Conservation (phyloP, 2,797 vertebrate genomes). For the Danio albolineatus region DNA sequence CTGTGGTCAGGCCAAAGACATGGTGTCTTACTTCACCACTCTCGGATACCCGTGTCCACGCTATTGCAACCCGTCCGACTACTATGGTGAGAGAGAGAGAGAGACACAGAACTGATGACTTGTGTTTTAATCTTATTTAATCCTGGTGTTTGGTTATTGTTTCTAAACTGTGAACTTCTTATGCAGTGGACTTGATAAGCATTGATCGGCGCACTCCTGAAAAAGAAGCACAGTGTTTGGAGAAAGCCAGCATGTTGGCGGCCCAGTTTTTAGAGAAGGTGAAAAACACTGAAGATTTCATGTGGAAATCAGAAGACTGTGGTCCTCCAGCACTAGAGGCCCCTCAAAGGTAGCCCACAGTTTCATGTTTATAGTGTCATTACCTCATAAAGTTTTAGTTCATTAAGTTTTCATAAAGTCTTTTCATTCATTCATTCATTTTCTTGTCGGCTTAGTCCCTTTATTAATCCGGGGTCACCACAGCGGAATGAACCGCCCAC, state of each 20-base stretch:
- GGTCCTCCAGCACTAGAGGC: constrained; percentile 30
- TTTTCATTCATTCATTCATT: no score
- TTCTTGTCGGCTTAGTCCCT: no score
- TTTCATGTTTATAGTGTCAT: no score
- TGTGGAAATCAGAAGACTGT: constrained; percentile 83
- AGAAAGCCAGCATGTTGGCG: constrained; percentile 80
- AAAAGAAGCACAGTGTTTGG: constrained; percentile 81
- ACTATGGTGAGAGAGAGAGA: constrained; percentile 82
- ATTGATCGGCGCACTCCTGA: constrained; percentile 87
- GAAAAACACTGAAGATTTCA: constrained; percentile 81
- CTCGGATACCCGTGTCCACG: constrained; percentile 90
- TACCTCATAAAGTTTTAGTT: no score
- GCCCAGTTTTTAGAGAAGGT: constrained; percentile 86
- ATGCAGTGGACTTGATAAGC: constrained; percentile 91
- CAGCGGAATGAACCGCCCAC: no score
- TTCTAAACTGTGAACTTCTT: constrained; percentile 37
- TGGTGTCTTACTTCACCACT: constrained; percentile 92
- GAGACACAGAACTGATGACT: background rate
- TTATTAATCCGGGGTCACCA: no score
- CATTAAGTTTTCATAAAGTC: no score
- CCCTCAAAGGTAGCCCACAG: constrained; percentile 64
- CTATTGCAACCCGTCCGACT: constrained; percentile 96
- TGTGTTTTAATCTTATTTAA: no score
- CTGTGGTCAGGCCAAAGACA: constrained; percentile 87
- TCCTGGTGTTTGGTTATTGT: background rate